Evolutionary conservation across 2,113 vertebrate species (phyloP), one percentile per base, ranked within the genome.

Genomic region (Zootoca vivipara): DNA sequence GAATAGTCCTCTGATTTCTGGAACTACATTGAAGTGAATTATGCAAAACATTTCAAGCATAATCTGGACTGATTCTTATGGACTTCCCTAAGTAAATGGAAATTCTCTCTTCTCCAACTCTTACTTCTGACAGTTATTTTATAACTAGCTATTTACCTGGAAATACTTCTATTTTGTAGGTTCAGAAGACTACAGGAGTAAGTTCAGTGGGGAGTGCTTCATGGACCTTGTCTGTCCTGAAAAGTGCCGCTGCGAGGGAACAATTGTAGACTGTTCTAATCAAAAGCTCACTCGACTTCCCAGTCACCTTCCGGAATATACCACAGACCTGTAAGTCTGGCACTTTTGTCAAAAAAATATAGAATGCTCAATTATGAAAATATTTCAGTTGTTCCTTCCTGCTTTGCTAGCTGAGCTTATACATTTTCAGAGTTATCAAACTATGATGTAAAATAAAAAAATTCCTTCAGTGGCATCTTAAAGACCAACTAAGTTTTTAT

Each of bases 181-280:
- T 93, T 97, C 98, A 28, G 99, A 99, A 91, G 99, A 99, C 91
- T 99, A 99, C 91, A 98, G 98, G 74, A 98, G 97, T 92, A 98
- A 98, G 78, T 97, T 99, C 91, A 98, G 97, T 0, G 97, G 98
- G 0, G 98, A 99, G 33, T 99, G 99, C 92, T 99, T 99, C 96
- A 98, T 98, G 97, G 99, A 99, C 90, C 98, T 99, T 4, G 97
- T 99, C 20, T 99, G 99, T 96, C 99, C 98, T 0, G 98, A 99
- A 95, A 98, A 96, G 92, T 99, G 98, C 87, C 98, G 98, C 93
- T 99, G 99, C 0, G 99, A 99, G 93, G 99, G 99, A 69, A 99
- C 99, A 0, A 87, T 99, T 15, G 98, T 99, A 6, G 99, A 99
- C 96, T 99, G 99, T 96, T 98, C 98, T 83, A 99, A 98, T 93